Base-by-base conservation (phyloP, 2,113 vertebrate genomes). In the Megaleporinus macrocephalus region DNA sequence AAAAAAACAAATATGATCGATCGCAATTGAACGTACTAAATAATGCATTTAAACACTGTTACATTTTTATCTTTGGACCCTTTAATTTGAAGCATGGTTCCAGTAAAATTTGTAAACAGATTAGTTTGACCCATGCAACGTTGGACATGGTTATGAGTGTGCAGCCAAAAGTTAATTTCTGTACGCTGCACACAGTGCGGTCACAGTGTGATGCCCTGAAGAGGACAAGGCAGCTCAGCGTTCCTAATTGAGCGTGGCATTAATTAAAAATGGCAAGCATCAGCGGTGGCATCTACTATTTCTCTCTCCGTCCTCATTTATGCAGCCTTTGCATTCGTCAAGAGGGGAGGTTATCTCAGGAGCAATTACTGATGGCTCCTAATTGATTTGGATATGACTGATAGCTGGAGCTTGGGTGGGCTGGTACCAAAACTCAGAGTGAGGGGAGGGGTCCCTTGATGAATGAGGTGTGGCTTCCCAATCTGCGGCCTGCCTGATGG, bases 401-500 rank as follows among this genome's bases (percentile, higher is more conserved):
- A 79, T 59, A 62, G 33, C 26, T n/a, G 29, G 18, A 72, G 66
- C 33, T 59, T 51, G 72, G 47, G 53, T 49, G 24, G n/a, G 30
- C 59, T 86, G 82, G 63, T 51, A 44, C 47, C 63, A 33, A 29
- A 26, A 70, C 49, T 73, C 36, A 57, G 24, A 62, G 29, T 7
- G 79, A 76, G 51, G n/a, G 57, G 70, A 61, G 24, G 76, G 24
- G 41, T 69, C 3, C 20, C 2, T 47, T 84, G 86, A 84, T 83
- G 82, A 82, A 88, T 66, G 84, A 84, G 84, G 63, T 49, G 20
- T 41, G 44, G 27, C 18, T 61, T 20, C 59, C 70, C 72, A 79
- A 83, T 88, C 87, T 81, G 83, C 26, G 68, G 53, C 47, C 73
- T 14, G 80, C 82, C 79, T 82, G 82, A 80, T 76, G 78, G 57